A percentile compares a stretch with the other conserved stretches of the same genome.
These are phyloP conservation scores for Ameiurus melas DNA, from an alignment of 2,113 vertebrate genomes.

Conservation along the genomic window DNA sequence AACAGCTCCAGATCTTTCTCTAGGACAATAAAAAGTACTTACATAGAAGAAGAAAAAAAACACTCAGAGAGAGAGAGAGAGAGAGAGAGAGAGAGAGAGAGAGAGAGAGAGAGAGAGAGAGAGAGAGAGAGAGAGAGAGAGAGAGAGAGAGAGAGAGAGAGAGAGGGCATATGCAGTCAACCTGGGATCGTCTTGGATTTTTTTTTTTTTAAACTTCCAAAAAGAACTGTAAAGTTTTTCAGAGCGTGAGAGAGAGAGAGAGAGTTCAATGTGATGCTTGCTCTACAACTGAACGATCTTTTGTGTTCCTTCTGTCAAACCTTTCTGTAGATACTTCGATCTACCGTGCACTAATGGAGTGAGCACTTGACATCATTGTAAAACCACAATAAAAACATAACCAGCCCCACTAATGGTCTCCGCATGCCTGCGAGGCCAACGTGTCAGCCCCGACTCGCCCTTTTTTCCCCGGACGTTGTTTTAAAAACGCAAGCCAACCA, in stretches of 20 bases:
- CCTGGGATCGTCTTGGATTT: background rate
- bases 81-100: too few relatives aligned
- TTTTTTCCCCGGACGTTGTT: conserved; percentile 1
- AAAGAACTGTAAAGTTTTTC: background rate
- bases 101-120: too few relatives aligned
- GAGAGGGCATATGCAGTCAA: background rate
- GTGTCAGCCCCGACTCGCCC: conserved; percentile 10
- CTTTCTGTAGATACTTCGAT: conserved; percentile 14
- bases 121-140: too few relatives aligned
- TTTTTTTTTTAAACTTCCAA: too few relatives aligned
- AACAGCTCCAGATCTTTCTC: conserved; percentile 28
- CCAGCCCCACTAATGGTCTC: background rate
- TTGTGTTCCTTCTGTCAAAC: background rate
- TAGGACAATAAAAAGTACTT: conserved; percentile 15
- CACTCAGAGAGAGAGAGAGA: background rate
- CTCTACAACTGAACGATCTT: background rate
- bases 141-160: too few relatives aligned
- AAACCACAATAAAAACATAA: conserved; percentile 30
- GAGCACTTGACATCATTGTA: conserved; percentile 24
- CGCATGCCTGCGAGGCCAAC: background rate
- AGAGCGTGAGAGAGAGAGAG: background rate
- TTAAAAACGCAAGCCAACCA: conserved; percentile 25
- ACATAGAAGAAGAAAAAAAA: background rate
- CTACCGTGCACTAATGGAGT: conserved; percentile 12
- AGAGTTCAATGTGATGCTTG: background rate